A percentile compares a stretch with the other conserved stretches of the same genome.
These are phyloP conservation scores for Epinephelus moara DNA, from an alignment of 2,113 vertebrate genomes.

Conservation along the genomic window DNA sequence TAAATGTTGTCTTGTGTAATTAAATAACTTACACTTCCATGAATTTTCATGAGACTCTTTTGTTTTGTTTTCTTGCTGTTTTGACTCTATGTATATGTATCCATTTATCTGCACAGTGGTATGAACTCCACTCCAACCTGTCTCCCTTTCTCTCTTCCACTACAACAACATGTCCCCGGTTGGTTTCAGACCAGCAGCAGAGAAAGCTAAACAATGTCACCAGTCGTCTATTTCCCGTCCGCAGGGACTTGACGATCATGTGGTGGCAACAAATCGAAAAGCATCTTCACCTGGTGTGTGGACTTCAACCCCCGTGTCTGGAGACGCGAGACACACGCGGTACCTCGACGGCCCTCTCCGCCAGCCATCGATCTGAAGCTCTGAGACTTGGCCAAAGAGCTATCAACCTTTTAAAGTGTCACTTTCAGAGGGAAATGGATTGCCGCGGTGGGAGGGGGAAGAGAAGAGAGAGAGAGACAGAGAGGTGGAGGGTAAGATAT, in stretches of 20 bases:
- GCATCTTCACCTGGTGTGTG: slow-evolving; percentile 48
- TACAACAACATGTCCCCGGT: background rate
- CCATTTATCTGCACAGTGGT: slow-evolving; percentile 5
- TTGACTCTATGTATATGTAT: slow-evolving; percentile 3
- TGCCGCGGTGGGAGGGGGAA: slow-evolving; percentile 31
- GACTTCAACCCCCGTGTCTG: slow-evolving; percentile 37
- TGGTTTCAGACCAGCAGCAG: background rate
- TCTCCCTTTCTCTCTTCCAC: background rate
- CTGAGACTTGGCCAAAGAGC: slow-evolving; percentile 65
- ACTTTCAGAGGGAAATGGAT: slow-evolving; percentile 77
- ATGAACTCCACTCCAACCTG: background rate
- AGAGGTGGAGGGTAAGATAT: slow-evolving; percentile 59
- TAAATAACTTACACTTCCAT: slow-evolving; percentile 5
- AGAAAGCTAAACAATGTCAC: slow-evolving; percentile 23
- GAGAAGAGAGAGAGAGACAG: slow-evolving; percentile 11
- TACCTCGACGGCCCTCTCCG: slow-evolving; percentile 27
- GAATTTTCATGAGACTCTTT: background rate
- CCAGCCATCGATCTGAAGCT: slow-evolving; percentile 72
- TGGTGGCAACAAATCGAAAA: slow-evolving; percentile 61
- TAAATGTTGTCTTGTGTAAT: slow-evolving; percentile 23
- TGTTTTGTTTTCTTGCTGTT: background rate
- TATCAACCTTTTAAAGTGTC: slow-evolving; percentile 79
- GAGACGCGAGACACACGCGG: slow-evolving; percentile 16
- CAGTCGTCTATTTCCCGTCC: slow-evolving; percentile 3
- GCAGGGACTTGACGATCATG: slow-evolving; percentile 24